phyloP scores from a whole-genome alignment of 2,797 vertebrate genomes.

The Lutjanus argentimaculatus region DNA sequence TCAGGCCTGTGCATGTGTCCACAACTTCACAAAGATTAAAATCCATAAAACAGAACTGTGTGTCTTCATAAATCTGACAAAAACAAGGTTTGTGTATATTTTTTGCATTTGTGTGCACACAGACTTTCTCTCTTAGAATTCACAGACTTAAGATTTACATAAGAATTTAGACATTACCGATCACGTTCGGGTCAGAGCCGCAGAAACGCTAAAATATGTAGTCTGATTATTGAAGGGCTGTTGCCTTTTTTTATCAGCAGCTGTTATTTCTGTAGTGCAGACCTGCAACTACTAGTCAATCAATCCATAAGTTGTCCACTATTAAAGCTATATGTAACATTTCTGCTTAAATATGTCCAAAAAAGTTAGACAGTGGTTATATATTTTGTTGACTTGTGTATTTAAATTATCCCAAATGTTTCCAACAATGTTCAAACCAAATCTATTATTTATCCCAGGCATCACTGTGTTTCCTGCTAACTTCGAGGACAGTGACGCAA shows the following conservation, averaged over 20 bases:
- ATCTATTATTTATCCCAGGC: no score
- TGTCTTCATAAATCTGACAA: background rate
- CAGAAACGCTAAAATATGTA: background rate
- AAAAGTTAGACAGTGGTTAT: no score
- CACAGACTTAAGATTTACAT: background rate
- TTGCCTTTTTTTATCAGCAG: background rate
- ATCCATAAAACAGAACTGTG: background rate
- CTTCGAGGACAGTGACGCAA: no score
- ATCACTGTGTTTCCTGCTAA: no score
- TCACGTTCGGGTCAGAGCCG: background rate
- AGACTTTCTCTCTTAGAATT: background rate
- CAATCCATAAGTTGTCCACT: no score
- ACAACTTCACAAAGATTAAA: conserved; percentile 2
- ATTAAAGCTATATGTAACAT: no score
- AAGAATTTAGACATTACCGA: background rate
- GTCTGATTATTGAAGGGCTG: background rate
- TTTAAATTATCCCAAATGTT: no score
- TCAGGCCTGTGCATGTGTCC: conserved; percentile 14
- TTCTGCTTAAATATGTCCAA: no score
- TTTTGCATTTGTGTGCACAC: background rate
- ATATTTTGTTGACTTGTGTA: no score
- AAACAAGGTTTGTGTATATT: background rate
- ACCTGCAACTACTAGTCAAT: no score
- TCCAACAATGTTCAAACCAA: no score
- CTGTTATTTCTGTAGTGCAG: background rate